These are phyloP conservation scores for Yponomeuta sedellus DNA, from an alignment of 2,888 invertebrate genomes.

Conservation along the genomic window DNA sequence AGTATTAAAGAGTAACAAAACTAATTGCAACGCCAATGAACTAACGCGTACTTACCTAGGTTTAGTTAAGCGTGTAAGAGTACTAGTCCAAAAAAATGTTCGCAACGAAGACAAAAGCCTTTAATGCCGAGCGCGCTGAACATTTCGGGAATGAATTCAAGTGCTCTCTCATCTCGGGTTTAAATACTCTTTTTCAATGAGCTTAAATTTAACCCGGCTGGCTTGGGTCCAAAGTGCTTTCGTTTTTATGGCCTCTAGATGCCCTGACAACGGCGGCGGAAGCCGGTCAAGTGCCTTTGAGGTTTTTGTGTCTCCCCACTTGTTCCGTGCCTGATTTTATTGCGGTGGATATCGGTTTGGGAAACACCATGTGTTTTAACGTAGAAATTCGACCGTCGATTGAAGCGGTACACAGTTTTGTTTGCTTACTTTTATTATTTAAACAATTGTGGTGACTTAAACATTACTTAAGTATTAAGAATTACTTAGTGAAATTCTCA, in stretches of 20 bases:
- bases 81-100: no score
- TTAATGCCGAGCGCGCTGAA: background rate
- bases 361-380: background rate
- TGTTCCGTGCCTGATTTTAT: background rate
- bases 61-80: no score
- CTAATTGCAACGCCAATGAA: no score
- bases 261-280: slow-evolving; percentile 36
- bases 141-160: slow-evolving; percentile 45
- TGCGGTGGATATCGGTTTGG: background rate
- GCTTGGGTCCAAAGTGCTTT: slow-evolving; percentile 66
- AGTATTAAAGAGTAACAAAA: no score
- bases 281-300: slow-evolving; percentile 51
- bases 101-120: no score
- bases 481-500: no score
- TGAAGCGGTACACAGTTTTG: no score
- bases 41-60: no score
- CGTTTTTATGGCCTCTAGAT: slow-evolving; percentile 59
- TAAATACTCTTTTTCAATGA: slow-evolving; percentile 64
- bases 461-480: no score
- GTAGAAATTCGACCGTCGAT: background rate
- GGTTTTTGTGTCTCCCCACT: slow-evolving; percentile 31
- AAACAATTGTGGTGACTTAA: no score
- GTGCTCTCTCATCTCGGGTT: slow-evolving; percentile 49
- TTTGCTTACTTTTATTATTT: no score
- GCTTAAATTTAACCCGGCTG: slow-evolving; percentile 52